A percentile compares a stretch with the other conserved stretches of the same genome.
Conservation (phyloP, 2,113 vertebrate species). For the Ptychochromis oligacanthus region DNA sequence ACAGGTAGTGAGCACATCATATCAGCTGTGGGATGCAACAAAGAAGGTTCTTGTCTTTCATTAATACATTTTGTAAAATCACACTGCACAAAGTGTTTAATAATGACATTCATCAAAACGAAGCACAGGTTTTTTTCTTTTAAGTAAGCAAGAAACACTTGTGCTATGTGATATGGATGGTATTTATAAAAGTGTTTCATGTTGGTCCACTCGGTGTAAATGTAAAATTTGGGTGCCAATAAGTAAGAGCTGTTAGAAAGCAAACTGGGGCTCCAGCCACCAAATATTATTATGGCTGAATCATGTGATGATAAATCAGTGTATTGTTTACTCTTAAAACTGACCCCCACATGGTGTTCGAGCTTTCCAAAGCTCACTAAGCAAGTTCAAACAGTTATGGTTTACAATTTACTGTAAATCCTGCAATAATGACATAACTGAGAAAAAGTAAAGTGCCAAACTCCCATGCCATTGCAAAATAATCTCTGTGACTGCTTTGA, state of each 20-base stretch:
- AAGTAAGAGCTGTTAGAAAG: too few species aligned
- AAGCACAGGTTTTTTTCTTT: not conserved
- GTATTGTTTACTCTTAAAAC: not conserved
- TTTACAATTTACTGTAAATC: not conserved
- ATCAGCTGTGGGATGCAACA: not conserved
- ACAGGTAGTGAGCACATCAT: too few species aligned
- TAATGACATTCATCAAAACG: too few species aligned
- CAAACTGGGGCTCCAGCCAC: too few species aligned
- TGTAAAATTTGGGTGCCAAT: too few species aligned
- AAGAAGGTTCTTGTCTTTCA: not conserved
- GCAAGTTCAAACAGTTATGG: not conserved
- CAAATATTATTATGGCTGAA: not conserved
- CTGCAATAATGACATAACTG: not conserved
- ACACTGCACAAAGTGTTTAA: not conserved
- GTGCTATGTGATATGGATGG: not conserved
- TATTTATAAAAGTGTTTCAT: too few species aligned
- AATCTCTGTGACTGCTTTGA: not conserved
- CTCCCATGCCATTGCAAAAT: accelerated
- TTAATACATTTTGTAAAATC: not conserved
- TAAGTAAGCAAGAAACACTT: not conserved
- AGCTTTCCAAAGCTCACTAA: not conserved
- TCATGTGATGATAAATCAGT: not conserved
- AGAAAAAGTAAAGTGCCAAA: not conserved
- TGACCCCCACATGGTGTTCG: not conserved
- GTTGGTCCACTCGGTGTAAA: too few species aligned